Evolutionary conservation across 2,888 invertebrate genomes (phyloP), one percentile per base, ranked within the genome.

Genomic region (Clistopyga incitator): DNA sequence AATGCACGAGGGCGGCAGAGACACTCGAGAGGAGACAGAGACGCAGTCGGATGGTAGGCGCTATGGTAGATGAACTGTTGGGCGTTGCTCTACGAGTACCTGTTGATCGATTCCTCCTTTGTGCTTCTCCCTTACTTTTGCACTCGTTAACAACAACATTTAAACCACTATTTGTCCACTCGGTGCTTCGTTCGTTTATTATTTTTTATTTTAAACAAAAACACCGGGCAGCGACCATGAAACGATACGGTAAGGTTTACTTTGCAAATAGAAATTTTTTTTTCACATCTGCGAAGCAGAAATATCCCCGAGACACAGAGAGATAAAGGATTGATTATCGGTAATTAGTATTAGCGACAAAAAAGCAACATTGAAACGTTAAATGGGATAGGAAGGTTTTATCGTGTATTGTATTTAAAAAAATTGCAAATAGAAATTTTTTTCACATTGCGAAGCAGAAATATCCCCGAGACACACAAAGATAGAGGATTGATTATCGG

Each of bases 71-170:
- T 56, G 78, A 78, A 81, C 81, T 52, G 84, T 84, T 86, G 86
- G 86, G 85, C 84, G 86, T 86, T 85, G 84, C 84, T 86, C 83
- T n/a, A 59, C 74, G 78, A 71, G 79, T 84, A 86, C 86, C 86
- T 86, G 86, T 86, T 86, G 86, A 85, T 86, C 76, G 83, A 84
- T 81, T 81, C 68, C 50, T 34, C 64, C 50, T 8, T 61, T 6
- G 54, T 77, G 70, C 38, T 71, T 78, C 56, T 68, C 25, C 29
- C n/a, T 3, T 29, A 65, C 23, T 18, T 23, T n/a, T 23, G 18
- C 6, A 25, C 0, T 56, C 15, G 4, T 56, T 29, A 34, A 54
- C 20, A 50, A 45, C 56, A 65, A 18, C 59, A n/a, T 10, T n/a
- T 15, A 13, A 74, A 15, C 18, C 15, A 3, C 6, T 1, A 52